phyloP scores from a whole-genome alignment of 1,140 invertebrate genomes.

The Myzus persicae region DNA sequence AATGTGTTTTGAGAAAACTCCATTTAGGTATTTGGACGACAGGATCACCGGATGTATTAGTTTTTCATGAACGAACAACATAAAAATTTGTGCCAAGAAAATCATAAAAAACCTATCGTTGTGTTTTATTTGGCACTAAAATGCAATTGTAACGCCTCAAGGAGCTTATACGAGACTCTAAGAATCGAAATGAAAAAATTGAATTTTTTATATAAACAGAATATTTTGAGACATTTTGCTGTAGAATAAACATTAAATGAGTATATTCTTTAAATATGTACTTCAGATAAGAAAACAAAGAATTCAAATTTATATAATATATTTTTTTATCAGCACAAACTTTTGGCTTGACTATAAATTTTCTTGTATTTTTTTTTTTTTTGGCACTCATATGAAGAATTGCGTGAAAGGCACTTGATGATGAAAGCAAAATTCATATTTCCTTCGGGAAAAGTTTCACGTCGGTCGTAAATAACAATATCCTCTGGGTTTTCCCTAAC shows the following conservation, averaged over 20 bases:
- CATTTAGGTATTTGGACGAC: constrained; percentile 33
- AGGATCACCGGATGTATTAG: constrained; percentile 41
- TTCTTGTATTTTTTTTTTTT: constrained; percentile 27
- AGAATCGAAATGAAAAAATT: constrained; percentile 30
- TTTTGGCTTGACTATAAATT: constrained; percentile 46
- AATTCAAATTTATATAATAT: neutral
- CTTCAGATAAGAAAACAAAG: neutral
- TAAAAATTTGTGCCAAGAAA: constrained; percentile 28
- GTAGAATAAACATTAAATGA: constrained; percentile 17
- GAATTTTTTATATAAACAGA: neutral
- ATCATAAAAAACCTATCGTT: constrained; percentile 45
- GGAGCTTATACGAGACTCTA: neutral
- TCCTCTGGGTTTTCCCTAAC: constrained; percentile 50
- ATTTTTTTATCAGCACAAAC: constrained; percentile 24
- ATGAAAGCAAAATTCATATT: constrained; percentile 54
- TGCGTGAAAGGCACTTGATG: constrained; percentile 45
- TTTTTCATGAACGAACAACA: constrained; percentile 38
- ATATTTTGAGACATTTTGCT: neutral
- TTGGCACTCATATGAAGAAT: constrained; percentile 48
- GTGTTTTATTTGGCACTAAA: constrained; percentile 42
- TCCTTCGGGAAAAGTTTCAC: constrained; percentile 54
- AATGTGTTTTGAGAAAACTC: constrained; percentile 6
- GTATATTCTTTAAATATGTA: neutral
- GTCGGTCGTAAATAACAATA: constrained; percentile 55
- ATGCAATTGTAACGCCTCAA: constrained; percentile 38